Evolutionary conservation across 2,888 invertebrate species (phyloP).

Genomic region (Digitonthophagus gazella): DNA sequence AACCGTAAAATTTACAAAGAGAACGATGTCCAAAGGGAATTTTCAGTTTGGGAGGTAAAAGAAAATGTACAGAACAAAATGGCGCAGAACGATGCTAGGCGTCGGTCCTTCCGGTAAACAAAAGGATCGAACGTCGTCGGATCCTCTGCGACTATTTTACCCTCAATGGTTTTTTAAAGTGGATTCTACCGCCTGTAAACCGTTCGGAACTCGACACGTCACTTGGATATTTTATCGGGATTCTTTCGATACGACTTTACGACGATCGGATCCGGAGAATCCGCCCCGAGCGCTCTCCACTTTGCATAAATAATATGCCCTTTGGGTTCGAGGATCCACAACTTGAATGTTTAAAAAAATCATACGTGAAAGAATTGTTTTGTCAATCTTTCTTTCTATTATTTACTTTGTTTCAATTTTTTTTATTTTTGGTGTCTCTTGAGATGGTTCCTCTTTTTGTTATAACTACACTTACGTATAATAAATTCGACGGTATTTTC

Average conservation of each 20-base stretch:
- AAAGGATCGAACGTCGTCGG: background rate
- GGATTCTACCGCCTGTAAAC: background rate
- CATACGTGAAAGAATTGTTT: too few relatives aligned
- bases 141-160: background rate
- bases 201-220: background rate
- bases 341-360: background rate
- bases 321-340: background rate
- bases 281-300: background rate
- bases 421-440: background rate
- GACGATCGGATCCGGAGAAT: background rate
- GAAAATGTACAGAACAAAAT: background rate
- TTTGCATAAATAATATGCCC: background rate
- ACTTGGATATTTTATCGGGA: background rate
- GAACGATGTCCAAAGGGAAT: background rate
- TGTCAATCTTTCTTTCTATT: background rate
- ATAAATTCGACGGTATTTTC: background rate
- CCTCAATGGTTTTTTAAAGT: background rate
- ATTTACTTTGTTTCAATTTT: too few relatives aligned
- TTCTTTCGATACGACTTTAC: background rate
- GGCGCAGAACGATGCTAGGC: background rate
- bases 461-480: background rate
- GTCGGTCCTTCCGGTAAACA: background rate
- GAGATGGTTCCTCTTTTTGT: background rate
- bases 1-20: background rate
- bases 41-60: background rate